Evolutionary conservation across 1,140 invertebrate species (phyloP).

Genomic region (Stegodyphus mimosarum): DNA sequence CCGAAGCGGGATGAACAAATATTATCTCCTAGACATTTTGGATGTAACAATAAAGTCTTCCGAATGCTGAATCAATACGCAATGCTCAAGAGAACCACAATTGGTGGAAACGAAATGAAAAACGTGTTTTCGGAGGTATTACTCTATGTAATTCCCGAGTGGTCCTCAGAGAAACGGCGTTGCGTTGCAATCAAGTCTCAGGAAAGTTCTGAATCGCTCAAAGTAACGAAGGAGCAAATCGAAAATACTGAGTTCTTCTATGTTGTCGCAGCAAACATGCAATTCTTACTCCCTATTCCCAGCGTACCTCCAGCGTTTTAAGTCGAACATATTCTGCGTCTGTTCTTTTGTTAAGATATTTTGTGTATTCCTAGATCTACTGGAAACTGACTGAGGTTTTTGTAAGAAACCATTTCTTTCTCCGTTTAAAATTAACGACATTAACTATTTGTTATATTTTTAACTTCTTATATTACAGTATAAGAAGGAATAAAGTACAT

Average conservation of each 20-base stretch:
- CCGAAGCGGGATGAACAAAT: constrained; percentile 12
- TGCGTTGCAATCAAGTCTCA: constrained; percentile 2
- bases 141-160: constrained; percentile 1
- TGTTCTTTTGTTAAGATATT: too few species aligned
- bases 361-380: too few species aligned
- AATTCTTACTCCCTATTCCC: too few species aligned
- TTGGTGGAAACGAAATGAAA: constrained; percentile 39
- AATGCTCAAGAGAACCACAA: not conserved
- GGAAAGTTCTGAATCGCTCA: not conserved
- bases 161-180: not conserved
- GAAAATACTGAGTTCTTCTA: not conserved
- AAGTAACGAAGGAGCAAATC: not conserved
- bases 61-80: not conserved
- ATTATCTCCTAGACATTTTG: constrained; percentile 35
- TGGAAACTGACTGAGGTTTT: too few species aligned
- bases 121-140: constrained; percentile 15
- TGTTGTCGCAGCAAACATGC: too few species aligned
- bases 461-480: too few species aligned
- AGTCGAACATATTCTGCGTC: too few species aligned
- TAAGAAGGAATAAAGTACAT: too few species aligned
- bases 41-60: constrained; percentile 3
- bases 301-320: too few species aligned
- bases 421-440: too few species aligned
- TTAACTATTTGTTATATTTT: too few species aligned
- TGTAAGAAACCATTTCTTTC: too few species aligned